Evolutionary conservation across 2,888 invertebrate genomes (phyloP), one percentile per base, ranked within the genome.

Genomic region (Gymnoscelis rufifasciata): DNA sequence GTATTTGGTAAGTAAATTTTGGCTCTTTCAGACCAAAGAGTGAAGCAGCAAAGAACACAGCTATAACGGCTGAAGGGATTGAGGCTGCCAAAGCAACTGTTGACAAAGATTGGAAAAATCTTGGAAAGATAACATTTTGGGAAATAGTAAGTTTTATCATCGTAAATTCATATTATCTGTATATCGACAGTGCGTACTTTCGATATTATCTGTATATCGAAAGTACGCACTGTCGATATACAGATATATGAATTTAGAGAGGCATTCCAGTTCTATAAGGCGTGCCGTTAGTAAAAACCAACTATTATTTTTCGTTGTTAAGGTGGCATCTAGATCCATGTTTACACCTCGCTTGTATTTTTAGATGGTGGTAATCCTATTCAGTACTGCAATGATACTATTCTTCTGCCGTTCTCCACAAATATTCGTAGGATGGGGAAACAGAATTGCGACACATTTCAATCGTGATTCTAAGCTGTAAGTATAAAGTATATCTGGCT

Each of bases 1-100:
- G n/a, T n/a, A n/a, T n/a, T n/a, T n/a, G n/a, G n/a, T n/a, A n/a
- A n/a, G n/a, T n/a, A n/a, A n/a, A n/a, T n/a, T n/a, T n/a, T n/a
- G n/a, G n/a, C n/a, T n/a, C 15, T 48, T 64, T 29, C 39, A 88
- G 92, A 43, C 90, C 91, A 7, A 86, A 88, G 1, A 92, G 92
- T 66, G 67, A 83, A 52, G 90, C 90, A 51, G 91, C 92, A 0
- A 83, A 83, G 54, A 82, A 74, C 5, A 80, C 90, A 0, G 75
- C 86, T 47, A 81, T 91, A 82, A 81, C 76, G 73, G 68, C 57
- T n/a, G 57, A 54, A 29, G 83, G 74, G 3, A 59, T 67, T 4
- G 43, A 60, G 31, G 75, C 75, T 8, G 78, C 78, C 0, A 73
- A 73, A 56, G 30, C 51, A 1, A 50, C 64, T 2, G 73, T 83